Evolutionary conservation across 92 coral and sea anemone genomes (phyloP), one percentile per base, ranked within the genome.

Genomic region (Pocillopora grandis): DNA sequence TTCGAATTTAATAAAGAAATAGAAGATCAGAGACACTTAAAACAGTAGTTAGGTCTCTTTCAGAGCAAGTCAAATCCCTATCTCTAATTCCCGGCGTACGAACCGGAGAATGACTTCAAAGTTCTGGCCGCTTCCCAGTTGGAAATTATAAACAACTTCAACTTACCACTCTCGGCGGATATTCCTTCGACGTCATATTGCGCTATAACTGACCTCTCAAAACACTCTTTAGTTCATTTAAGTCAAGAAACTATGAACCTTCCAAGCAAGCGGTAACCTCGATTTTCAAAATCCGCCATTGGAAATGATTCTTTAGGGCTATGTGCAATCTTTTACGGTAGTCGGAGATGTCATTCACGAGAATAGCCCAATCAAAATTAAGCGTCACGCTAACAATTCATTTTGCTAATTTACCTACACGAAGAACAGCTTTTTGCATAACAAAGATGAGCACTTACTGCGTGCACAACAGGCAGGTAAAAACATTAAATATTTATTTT

Each of bases 81-180:
- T 58, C 36, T 49, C 52, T 42, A 0, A 35, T 14, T 15, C 62
- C 37, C 62, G 36, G 74, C 36, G 62, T 20, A n/a, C 36, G 33
- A n/a, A 62, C 61, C 21, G 49, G 63, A 73, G 55, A 71, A 71
- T 36, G 16, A 73, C 55, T 75, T 4, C 27, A 83, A 71, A 71
- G 27, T 83, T 19, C 62, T 62, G 66, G 37, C 49, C 56, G 80
- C 52, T 57, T 73, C 80, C 1, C 79, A 83, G 86, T 73, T 73
- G 72, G 80, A 83, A 83, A 74, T 83, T 21, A 18, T 8, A 61
- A 49, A 83, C 74, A 81, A 42, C 52, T 42, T 42, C 79, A 83
- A 61, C 86, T 62, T 62, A 84, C 88, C 83, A 1, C 13, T 76
- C 88, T 68, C 76, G 88, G 88, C 82, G 83, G 58, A 84, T 84